Percentiles rank a stretch among this genome's conserved stretches.
Evolutionary conservation across 2,113 vertebrate species (phyloP).

Genomic region (Nothobranchius kuhntae): DNA sequence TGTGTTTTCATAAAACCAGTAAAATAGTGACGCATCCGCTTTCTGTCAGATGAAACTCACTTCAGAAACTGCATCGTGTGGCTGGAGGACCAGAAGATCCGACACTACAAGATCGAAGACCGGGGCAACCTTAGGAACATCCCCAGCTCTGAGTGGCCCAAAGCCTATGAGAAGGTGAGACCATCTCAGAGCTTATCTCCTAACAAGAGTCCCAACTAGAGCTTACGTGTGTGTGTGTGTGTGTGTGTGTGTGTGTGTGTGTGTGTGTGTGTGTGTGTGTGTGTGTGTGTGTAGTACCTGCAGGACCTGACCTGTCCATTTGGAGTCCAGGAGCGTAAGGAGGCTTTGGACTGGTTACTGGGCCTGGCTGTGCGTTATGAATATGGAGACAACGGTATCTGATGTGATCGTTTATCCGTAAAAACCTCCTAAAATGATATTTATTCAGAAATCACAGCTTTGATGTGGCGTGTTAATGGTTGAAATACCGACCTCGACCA

Average conservation of each 20-base stretch:
- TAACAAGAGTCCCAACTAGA: too few relatives aligned
- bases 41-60: conserved; percentile 89
- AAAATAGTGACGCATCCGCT: background rate
- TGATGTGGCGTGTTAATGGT: background rate
- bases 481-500: conserved; percentile 18
- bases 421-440: too few relatives aligned
- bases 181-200: background rate
- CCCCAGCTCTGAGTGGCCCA: conserved; percentile 91
- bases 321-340: conserved; percentile 84
- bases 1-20: background rate
- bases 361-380: conserved; percentile 96
- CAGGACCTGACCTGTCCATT: conserved; percentile 94
- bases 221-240: background rate
- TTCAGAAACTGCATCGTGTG: conserved; percentile 97
- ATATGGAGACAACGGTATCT: conserved; percentile 93
- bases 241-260: conserved; percentile 2
- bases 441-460: too few relatives aligned
- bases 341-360: conserved; percentile 93
- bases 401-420: too few relatives aligned
- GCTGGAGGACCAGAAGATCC: conserved; percentile 98
- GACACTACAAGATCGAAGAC: conserved; percentile 98
- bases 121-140: conserved; percentile 94
- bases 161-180: conserved; percentile 89
- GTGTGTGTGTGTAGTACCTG: conserved; percentile 83
- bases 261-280: conserved; percentile 20